Base-by-base conservation (phyloP, 2,113 vertebrate genomes). In the Alethe diademata region DNA sequence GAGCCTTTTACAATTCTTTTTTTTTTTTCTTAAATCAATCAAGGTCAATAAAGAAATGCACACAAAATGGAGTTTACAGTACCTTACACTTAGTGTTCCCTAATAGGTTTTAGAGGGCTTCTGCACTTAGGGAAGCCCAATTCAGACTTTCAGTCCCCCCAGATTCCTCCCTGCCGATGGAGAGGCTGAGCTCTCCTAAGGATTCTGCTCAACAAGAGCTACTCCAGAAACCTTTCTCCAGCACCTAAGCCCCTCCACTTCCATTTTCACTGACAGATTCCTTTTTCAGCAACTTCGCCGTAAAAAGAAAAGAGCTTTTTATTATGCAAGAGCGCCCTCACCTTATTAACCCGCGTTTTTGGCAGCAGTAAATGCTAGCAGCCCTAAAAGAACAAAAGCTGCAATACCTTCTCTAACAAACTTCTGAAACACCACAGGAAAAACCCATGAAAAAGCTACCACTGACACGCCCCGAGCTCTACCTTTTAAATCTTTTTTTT, bases 361-460 rank as follows among this genome's bases (percentile, higher is more conserved):
- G 1, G 4, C 5, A 3, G 1, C 1, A 20, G 5, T 2, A 0
- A 13, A 2, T 1, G 2, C 2, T 0, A 0, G 5, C 7, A 8
- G 0, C 1, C 0, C 0, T 0, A 0, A 0, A 0, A 1, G 0
- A 26, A 35, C 6, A 18, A 28, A 11, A 6, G 1, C 5, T 1
- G 1, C 0, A 1, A 0, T 2, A 2, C 0, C 1, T 2, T 1
- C 3, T 0, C 0, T 2, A 3, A 7, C 0, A 5, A 5, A 12
- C 3, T 6, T 5, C 17, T 2, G 40, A 42, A 42, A 14, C 40
- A 6, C 35, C 12, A 42, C 35, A 35, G 35, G 35, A 35, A 35
- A 35, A 35, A 35, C 35, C 35, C 35, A 35, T 7, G 7, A 35
- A 35, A 35, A 35, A 35, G 35, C 35, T 35, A 35, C 35, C 35